Base-by-base conservation (phyloP, 2,113 vertebrate genomes). In the Phocoena sinus region DNA sequence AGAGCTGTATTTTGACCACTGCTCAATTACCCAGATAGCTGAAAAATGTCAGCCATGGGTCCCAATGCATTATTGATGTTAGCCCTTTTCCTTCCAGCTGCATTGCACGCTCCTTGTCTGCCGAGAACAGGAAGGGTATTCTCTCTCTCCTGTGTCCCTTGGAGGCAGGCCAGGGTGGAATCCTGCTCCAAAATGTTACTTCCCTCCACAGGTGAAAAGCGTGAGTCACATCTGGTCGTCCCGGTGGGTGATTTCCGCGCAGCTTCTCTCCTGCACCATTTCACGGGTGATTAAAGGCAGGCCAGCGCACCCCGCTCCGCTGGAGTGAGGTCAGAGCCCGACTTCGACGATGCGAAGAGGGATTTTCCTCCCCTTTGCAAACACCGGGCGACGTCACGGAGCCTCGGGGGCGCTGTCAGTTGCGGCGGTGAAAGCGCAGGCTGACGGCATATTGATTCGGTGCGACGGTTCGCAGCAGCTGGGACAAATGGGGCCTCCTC, bases 171-270 rank as follows among this genome's bases (percentile, higher is more conserved):
- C 89, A 97, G 96, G 62, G 83, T 71, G 67, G 80, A 89, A 73
- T 91, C 87, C 95, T 87, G 79, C 89, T 97, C 86, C 86, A 94
- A 96, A 98, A 96, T 65, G 47, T 82, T 97, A 92, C 97, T 97
- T 97, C 94, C 96, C 20, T 20, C 92, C 79, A 93, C 81, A 97
- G 95, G 97, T 97, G 97, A 97, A 98, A 94, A 98, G 97, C 70
- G 79, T 90, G 96, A 98, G 95, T 98, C 98, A 97, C 88, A 85
- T 7, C 97, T 98, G 97, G 67, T 96, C 53, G 67, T 81, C 95
- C 90, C 1, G 0, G 5, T 81, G 71, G 93, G 58, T 92, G 96
- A 53, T 91, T 96, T 96, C 95, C 38, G 74, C 33, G 26, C 44
- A 1, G 58, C 77, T 85, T 18, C 73, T 70, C 28, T 70, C 56